These are phyloP conservation scores for Drosophila kuntzei DNA, from an alignment of 2,888 invertebrate species.

Conservation along the genomic window DNA sequence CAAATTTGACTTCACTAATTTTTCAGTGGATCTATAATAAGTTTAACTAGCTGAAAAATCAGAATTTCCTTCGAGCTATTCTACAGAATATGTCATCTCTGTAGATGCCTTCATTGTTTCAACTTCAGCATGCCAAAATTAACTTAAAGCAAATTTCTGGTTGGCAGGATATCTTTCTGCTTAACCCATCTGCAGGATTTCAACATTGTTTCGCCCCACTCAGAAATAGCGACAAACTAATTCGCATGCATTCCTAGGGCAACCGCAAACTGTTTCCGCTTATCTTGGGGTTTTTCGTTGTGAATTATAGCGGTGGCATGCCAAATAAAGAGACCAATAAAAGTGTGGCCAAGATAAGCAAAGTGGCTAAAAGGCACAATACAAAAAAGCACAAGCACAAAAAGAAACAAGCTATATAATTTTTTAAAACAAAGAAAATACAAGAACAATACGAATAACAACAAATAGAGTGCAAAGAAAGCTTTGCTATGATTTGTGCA, in stretches of 20 bases:
- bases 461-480: constrained; percentile 31
- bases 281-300: constrained; percentile 51
- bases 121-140: constrained; percentile 1
- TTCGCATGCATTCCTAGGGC: constrained; percentile 53
- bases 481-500: constrained; percentile 63
- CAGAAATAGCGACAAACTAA: constrained; percentile 51
- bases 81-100: background rate
- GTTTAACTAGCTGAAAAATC: background rate
- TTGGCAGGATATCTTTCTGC: constrained; percentile 17
- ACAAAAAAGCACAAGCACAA: constrained; percentile 14
- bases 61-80: too few species aligned
- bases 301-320: constrained; percentile 69
- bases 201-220: constrained; percentile 9
- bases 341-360: constrained; percentile 76
- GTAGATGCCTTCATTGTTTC: background rate
- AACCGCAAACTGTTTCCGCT: constrained; percentile 56
- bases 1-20: background rate
- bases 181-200: background rate
- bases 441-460: constrained; percentile 23
- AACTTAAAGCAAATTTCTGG: constrained; percentile 26
- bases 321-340: constrained; percentile 78
- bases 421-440: constrained; percentile 22
- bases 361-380: constrained; percentile 52
- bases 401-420: constrained; percentile 24
- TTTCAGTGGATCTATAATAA: too few species aligned